phyloP scores from a whole-genome alignment of 2,797 vertebrate genomes.

The Falco rusticolus region DNA sequence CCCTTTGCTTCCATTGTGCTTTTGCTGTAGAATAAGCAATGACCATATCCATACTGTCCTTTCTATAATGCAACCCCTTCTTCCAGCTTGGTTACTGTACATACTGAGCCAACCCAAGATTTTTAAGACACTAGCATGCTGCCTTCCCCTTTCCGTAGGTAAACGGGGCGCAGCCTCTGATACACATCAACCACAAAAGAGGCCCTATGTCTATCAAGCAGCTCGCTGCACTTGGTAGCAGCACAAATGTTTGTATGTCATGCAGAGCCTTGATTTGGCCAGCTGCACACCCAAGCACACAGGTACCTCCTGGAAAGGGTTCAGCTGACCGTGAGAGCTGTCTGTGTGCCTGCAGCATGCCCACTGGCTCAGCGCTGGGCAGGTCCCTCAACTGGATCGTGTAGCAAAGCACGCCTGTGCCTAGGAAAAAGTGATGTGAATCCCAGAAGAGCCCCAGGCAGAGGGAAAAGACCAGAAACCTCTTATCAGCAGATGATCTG shows the following conservation, averaged over 20 bases:
- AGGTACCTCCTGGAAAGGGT: background rate
- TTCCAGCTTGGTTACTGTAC: background rate
- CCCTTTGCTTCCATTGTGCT: background rate
- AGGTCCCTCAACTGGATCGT: background rate
- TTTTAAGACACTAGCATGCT: constrained; percentile 19
- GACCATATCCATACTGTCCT: too few species aligned
- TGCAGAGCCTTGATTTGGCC: background rate
- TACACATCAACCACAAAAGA: background rate
- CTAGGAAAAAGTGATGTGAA: background rate
- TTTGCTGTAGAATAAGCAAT: background rate
- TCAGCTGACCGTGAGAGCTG: background rate
- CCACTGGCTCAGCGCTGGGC: fast-evolving
- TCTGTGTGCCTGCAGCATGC: background rate
- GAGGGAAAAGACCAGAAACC: background rate
- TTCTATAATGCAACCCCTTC: background rate
- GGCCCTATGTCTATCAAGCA: background rate
- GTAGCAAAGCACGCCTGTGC: fast-evolving
- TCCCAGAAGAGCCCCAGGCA: background rate
- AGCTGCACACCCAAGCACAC: background rate
- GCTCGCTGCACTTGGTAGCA: background rate
- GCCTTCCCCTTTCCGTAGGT: background rate
- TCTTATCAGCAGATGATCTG: background rate
- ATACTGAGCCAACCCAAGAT: background rate
- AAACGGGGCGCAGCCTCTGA: background rate
- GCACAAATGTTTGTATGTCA: background rate